Percentiles rank a stretch among this genome's conserved stretches.
These are phyloP conservation scores for Sphaerophoria rueppellii DNA, from an alignment of 2,888 invertebrate genomes.

Conservation along the genomic window DNA sequence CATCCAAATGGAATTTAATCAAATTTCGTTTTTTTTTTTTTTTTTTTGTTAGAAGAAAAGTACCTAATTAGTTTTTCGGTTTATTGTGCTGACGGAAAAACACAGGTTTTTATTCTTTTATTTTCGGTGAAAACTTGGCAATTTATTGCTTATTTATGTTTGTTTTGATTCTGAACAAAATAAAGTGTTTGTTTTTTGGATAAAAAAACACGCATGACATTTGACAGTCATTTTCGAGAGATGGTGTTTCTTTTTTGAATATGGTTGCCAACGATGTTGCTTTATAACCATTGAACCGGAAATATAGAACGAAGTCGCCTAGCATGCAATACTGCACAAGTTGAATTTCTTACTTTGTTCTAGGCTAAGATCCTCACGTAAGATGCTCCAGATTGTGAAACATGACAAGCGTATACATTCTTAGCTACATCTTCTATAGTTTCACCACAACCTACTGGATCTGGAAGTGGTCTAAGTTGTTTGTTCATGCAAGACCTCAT, in stretches of 20 bases:
- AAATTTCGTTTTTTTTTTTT: not conserved
- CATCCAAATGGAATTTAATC: not conserved
- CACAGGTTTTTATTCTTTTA: not conserved
- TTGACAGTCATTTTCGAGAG: not conserved
- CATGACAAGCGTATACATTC: too few relatives aligned
- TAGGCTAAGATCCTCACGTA: too few relatives aligned
- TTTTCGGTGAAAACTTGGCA: not conserved
- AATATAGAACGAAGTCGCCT: too few relatives aligned
- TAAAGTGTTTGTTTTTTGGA: not conserved
- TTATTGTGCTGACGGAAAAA: not conserved
- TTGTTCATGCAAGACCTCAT: too few relatives aligned
- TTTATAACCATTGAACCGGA: too few relatives aligned
- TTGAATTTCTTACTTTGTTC: too few relatives aligned
- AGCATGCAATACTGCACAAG: too few relatives aligned
- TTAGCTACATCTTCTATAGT: too few relatives aligned
- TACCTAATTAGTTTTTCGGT: not conserved
- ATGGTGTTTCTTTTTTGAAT: not conserved
- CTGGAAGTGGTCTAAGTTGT: too few relatives aligned
- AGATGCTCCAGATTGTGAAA: too few relatives aligned
- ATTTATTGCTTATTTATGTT: not conserved
- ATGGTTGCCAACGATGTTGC: conserved; percentile 10
- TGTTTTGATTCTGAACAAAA: conserved; percentile 21
- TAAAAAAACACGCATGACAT: not conserved
- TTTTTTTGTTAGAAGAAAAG: not conserved
- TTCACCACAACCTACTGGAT: too few relatives aligned